Evolutionary conservation across 2,888 invertebrate species (phyloP), one percentile per base, ranked within the genome.

Genomic region (Tortrix viridana): DNA sequence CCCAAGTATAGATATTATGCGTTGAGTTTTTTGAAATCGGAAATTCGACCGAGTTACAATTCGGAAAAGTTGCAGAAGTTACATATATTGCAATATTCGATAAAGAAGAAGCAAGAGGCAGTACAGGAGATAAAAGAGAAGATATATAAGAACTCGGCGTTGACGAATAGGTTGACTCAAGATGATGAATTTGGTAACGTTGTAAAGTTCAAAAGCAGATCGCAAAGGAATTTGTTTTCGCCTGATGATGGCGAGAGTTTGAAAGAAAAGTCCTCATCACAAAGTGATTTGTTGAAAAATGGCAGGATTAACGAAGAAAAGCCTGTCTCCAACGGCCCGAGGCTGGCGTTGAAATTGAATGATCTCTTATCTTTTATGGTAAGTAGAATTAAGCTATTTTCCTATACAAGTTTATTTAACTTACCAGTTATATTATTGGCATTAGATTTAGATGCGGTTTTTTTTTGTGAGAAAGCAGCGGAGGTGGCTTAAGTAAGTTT

Each of bases 11-110:
- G 92, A 60, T 90, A 90, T 69, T 76, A 92, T 67, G 86, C 91
- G 6, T 75, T 94, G 14, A 93, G 86, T 68, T 93, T 94, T 69
- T 78, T 92, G 1, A 92, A 92, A 68, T 91, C 91, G 1, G 96
- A 96, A 76, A 93, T 96, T 53, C 93, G 95, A 66, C 93, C 93
- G 2, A 96, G 96, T 78, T 97, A 97, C 74, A 94, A 94, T 47
- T 93, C 96, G 5, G 93, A 93, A 1, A 95, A 95, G 69, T 82
- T 97, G n/a, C 93, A 95, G 60, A 94, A 93, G 72, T 75, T 96
- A 37, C 96, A 96, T 78, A 91, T 94, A 44, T 82, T 95, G 16
- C 96, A 96, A 89, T 94, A 96, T 68, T 93, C 94, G 3, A 94
- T 96, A 63, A 95, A 95, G 78, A 95, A 95, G 73, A 93, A 93